Evolutionary conservation across 1,140 invertebrate genomes (phyloP).

Genomic region (Zaprionus lachaisei): DNA sequence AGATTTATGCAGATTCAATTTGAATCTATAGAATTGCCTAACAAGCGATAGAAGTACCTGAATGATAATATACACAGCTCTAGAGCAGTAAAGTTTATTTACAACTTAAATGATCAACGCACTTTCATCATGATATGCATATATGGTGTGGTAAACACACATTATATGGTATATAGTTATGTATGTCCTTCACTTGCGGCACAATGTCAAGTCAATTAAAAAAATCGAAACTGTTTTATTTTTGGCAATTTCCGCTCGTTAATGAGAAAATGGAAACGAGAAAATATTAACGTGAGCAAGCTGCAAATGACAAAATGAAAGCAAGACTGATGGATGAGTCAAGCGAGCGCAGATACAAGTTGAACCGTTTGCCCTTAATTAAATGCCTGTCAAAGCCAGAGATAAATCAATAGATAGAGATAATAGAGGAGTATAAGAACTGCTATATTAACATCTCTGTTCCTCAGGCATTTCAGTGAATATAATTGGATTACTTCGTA

Average conservation of each 20-base stretch:
- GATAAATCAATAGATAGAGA: not conserved
- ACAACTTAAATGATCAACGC: not conserved
- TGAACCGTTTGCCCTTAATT: slow-evolving; percentile 1
- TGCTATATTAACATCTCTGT: too few relatives aligned
- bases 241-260: slow-evolving; percentile 56
- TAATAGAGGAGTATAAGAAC: not conserved
- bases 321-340: slow-evolving; percentile 19
- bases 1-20: too few relatives aligned
- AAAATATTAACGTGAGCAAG: slow-evolving; percentile 32
- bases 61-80: too few relatives aligned
- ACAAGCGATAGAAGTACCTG: not conserved
- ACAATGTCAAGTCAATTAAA: slow-evolving; percentile 55
- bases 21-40: too few relatives aligned
- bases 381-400: slow-evolving; percentile 24
- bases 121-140: not conserved
- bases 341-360: slow-evolving; percentile 1
- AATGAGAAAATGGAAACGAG: slow-evolving; percentile 39
- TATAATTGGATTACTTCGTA: too few relatives aligned
- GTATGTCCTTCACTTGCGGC: slow-evolving; percentile 38
- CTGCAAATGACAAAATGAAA: slow-evolving; percentile 43
- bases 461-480: too few relatives aligned
- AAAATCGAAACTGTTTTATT: slow-evolving; percentile 37
- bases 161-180: not conserved
- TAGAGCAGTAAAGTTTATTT: not conserved
- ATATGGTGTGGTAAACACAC: not conserved